Evolutionary conservation across 2,797 vertebrate species (phyloP), one percentile per base, ranked within the genome.

Genomic region (Leucoraja ocellata): DNA sequence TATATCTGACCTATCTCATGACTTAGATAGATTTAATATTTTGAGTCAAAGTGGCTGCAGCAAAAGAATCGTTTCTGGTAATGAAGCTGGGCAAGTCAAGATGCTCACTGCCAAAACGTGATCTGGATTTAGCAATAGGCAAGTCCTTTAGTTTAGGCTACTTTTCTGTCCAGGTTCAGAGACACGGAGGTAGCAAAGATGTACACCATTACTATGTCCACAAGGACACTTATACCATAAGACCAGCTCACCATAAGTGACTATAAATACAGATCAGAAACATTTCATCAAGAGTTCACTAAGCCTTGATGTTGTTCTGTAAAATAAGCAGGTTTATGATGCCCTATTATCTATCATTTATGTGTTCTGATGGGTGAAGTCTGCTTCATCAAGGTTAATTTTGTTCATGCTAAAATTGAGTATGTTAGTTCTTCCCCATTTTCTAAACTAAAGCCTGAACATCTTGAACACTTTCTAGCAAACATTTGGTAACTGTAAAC

Each of bases 401-500:
- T 92, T 92, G 71, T 54, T 92, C 90, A 92, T 92, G 90, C 90
- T 92, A 92, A 92, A 92, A 92, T 73, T 92, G 90, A 92, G 11
- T 91, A 92, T 71, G 90, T 92, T 73, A 92, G 25, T 92, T 25
- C 39, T 88, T 63, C n/a, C 6, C n/a, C 13, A 63, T 68, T 88
- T 88, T 88, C 84, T 88, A 88, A 88, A 3, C 84, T 92, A 58
- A 92, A 92, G 68, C 39, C 71, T 92, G 88, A 91, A 54, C 21
- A 39, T 71, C 46, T 73, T 25, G 76, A 76, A 76, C 39, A 39
- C 32, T 92, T 92, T 28, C 90, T 54, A 74, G 90, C 74, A 93
- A 95, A 93, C 18, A 73, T 88, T 93, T 93, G 92, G 93, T 77
- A 80, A 94, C 88, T 91, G 46, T 39, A 93, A 93, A 54, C 63